Conservation (phyloP, 2,113 vertebrate genomes). For the Oophaga pumilio region DNA sequence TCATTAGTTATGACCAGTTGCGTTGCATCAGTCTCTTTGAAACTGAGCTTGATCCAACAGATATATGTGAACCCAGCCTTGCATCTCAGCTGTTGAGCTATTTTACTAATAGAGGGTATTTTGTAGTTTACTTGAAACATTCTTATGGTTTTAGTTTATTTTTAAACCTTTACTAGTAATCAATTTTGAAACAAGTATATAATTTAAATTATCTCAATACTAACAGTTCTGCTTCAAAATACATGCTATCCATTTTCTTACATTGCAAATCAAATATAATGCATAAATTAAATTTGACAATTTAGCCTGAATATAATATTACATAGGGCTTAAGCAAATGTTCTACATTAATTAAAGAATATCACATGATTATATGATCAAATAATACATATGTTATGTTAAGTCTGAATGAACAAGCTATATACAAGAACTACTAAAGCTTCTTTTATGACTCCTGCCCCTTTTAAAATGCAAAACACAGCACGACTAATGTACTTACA, state of each 20-base stretch:
- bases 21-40: too few relatives aligned
- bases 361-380: neutral
- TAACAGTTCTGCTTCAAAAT: conserved; percentile 1
- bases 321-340: conserved; percentile 16
- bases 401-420: conserved; percentile 19
- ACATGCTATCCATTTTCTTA: conserved; percentile 2
- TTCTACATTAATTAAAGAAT: neutral
- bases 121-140: neutral
- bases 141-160: neutral
- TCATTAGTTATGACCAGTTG: too few relatives aligned
- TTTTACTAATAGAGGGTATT: neutral
- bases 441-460: conserved; percentile 26
- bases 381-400: conserved; percentile 28
- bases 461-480: conserved; percentile 48
- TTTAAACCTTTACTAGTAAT: neutral
- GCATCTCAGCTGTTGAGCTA: neutral
- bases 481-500: conserved; percentile 46
- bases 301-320: neutral
- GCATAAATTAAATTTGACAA: conserved; percentile 3
- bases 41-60: too few relatives aligned
- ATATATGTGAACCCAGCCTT: too few relatives aligned
- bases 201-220: neutral
- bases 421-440: conserved; percentile 10
- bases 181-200: conserved; percentile 10
- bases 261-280: conserved; percentile 22